Evolutionary conservation across 1,140 invertebrate genomes (phyloP), one percentile per base, ranked within the genome.

Genomic region (Halyomorpha halys): DNA sequence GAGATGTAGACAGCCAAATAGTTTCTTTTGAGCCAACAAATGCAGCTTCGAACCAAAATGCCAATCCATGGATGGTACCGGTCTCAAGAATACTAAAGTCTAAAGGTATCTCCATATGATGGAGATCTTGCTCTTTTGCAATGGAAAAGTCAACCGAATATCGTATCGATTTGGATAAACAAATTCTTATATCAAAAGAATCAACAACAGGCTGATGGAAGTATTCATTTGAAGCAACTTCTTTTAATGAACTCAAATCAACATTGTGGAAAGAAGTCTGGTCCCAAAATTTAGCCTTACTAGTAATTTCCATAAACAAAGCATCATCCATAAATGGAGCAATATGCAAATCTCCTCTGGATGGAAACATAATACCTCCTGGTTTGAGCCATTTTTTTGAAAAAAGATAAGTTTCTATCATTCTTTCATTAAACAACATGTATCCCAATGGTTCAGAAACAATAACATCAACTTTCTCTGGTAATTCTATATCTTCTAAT

Each of bases 371-470:
- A 75, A 84, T 82, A 80, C 91, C 94, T 73, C 86, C 85, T 54
- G 91, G 87, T 77, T 87, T 87, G 14, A 99, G 80, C 91, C 94
- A 99, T 73, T 98, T 98, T 73, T 97, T 96, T 4, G 95, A 94
- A 79, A 98, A 95, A 54, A 99, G 78, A 78, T 95, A 99, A 8
- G 94, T 97, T 79, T 99, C 97, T 66, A 99, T 78, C 97, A 99
- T 99, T 68, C 97, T 81, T 77, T 99, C 97, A 77, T 99, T 99
- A 73, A 97, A 97, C 15, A 99, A 78, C 96, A 99, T 99, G 72
- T 99, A 99, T 27, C 97, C 97, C 95, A 99, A 98, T 0, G 97
- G 96, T 77, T 99, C 97, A 8, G 94, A 97, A 66, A 99, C 94
- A 70, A 99, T 97, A 30, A 97, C 86, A 77, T 99, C 95, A 15